Evolutionary conservation across 2,797 vertebrate species (phyloP), one percentile per base, ranked within the genome.

Genomic region (Lepidocolaptes lacrymiger): DNA sequence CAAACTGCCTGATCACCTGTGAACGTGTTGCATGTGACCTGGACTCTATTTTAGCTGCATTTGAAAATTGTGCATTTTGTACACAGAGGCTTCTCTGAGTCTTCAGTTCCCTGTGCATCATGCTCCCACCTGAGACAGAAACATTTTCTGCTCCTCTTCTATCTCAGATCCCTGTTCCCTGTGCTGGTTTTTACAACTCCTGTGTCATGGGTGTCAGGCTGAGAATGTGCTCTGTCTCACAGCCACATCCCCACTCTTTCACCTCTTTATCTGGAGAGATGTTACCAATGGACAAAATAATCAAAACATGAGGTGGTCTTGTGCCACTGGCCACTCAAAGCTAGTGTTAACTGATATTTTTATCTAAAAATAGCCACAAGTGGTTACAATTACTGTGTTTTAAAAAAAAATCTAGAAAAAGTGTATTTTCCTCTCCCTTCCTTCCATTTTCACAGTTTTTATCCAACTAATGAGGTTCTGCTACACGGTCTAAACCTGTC

Each of bases 131-230:
- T 12, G 37, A 72, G 54, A 59, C 19, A 55, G 14, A 51, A 58
- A 28, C 6, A 19, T 56, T 69, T 59, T 59, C 59, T 5, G 5
- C 12, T 58, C 19, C 59, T 75, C 37, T 54, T 21, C 24, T 59
- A 10, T 68, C 32, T 21, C 37, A 88, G 32, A 55, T 21, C 52
- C 19, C n/a, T 28, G 41, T 11, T 85, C 36, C 41, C 39, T 66
- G 3, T 3, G 32, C 67, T 55, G n/a, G 48, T 41, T 80, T 74
- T 52, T 34, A 48, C 26, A 18, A 18, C 36, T 41, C 58, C 43
- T 27, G 37, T 52, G 26, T 23, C 27, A 49, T 1, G 0, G 32
- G 39, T 51, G 20, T 68, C n/a, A 75, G 0, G 0, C 14, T 44
- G 54, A 59, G 68, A 81, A 51, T 0, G 0, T 51, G 17, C 27